Percentiles rank a stretch among this genome's conserved stretches.
Conservation (phyloP, 1,140 invertebrate species). For the Danaus melanippus region DNA sequence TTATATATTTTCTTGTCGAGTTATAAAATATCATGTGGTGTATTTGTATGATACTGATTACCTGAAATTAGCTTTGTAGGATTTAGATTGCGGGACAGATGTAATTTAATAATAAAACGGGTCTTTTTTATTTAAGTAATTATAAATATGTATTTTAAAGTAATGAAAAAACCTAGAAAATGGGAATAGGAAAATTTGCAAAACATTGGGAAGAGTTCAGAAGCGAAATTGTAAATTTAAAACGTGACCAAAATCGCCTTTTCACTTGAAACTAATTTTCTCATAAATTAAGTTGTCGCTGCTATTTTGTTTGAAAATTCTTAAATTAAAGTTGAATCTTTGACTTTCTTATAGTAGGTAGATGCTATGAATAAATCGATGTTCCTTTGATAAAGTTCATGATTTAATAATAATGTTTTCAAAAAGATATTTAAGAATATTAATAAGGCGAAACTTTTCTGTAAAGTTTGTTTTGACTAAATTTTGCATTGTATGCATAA, state of each 20-base stretch:
- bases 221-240: constrained; percentile 25
- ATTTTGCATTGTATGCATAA: too few species aligned
- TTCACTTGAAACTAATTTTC: constrained; percentile 25
- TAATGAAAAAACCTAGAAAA: too few species aligned
- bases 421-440: background rate
- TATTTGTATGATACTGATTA: too few species aligned
- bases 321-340: constrained; percentile 25
- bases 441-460: background rate
- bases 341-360: constrained; percentile 19
- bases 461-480: too few species aligned
- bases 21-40: too few species aligned
- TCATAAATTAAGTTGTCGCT: constrained; percentile 27
- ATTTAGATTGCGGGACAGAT: too few species aligned
- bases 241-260: constrained; percentile 23
- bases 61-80: too few species aligned
- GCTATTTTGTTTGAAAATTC: constrained; percentile 25
- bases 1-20: too few species aligned
- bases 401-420: background rate
- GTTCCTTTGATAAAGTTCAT: constrained; percentile 1
- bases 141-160: too few species aligned
- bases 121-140: too few species aligned
- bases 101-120: too few species aligned
- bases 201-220: constrained; percentile 16
- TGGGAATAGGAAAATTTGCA: background rate
- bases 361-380: constrained; percentile 18